phyloP scores from a whole-genome alignment of 2,113 vertebrate genomes.

The Gavialis gangeticus region DNA sequence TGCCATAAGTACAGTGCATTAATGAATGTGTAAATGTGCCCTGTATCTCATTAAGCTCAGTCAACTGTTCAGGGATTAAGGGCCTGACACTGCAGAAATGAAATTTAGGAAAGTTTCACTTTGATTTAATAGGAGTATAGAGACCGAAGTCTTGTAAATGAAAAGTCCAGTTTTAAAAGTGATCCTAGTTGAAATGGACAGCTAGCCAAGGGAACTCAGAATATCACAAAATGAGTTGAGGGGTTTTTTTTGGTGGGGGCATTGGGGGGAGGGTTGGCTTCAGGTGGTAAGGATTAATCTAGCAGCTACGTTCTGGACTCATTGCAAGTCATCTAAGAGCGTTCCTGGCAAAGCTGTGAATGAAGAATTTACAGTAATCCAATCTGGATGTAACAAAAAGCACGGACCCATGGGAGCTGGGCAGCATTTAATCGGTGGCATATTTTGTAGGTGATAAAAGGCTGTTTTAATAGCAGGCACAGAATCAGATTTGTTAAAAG shows the following conservation, averaged over 20 bases:
- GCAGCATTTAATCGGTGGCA: background rate
- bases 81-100: background rate
- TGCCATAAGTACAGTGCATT: no score
- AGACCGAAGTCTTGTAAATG: background rate
- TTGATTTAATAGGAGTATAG: background rate
- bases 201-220: background rate
- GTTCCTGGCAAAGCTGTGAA: constrained; percentile 20
- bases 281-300: background rate
- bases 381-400: background rate
- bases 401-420: background rate
- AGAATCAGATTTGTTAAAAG: background rate
- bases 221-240: background rate
- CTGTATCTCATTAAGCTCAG: background rate
- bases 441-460: constrained; percentile 37
- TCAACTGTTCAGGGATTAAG: background rate
- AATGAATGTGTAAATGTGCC: no score
- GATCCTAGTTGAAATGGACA: background rate
- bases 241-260: no score
- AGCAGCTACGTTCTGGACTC: background rate
- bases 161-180: background rate
- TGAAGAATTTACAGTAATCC: background rate
- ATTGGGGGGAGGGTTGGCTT: background rate
- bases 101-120: background rate
- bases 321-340: background rate
- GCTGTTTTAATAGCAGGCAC: background rate